Base-by-base conservation (phyloP, 1,140 invertebrate species). In the Pygmarrhopalites habei region DNA sequence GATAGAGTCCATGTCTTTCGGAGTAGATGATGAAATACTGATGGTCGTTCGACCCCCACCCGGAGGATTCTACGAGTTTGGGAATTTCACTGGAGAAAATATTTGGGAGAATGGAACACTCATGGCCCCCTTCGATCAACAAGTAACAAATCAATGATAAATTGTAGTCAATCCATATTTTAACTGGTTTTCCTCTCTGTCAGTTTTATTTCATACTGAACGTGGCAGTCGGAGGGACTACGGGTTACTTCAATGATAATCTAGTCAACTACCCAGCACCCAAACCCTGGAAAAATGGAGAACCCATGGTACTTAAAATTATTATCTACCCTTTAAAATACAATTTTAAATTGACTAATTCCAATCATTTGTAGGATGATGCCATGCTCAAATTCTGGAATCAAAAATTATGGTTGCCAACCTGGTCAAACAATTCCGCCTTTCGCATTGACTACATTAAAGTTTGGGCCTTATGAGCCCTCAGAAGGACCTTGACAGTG, bases 221-320 rank as follows among this genome's bases (percentile, higher is more conserved):
- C 19, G 21, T 66, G 14, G 66, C 66, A 14, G 62, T 67, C 30
- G 66, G 66, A 35, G 62, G 66, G n/a, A 63, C 58, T 14, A 78
- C 77, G 0, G 72, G 71, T 5, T 81, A 82, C 69, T 90, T 90
- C 75, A 79, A 82, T 5, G 87, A 91, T 64, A 64, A 59, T 25
- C 67, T 73, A 44, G 15, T 7, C 7, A 62, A 39, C 29, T 47
- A 52, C 21, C 39, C 49, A 67, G 66, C 73, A 2, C 70, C 73
- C 0, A 90, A 90, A 72, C 87, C 88, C 0, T 92, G 88, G 88
- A 74, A 67, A 0, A 88, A 89, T 69, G 70, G 73, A 2, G 77
- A 70, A 3, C 69, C 75, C 29, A 74, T 72, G 64, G 80, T 81
- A 76, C 74, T 59, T 56, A 15, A 5, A 59, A 46, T 25, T 21